Evolutionary conservation across 2,113 vertebrate species (phyloP).

Genomic region (Bubo scandiacus): DNA sequence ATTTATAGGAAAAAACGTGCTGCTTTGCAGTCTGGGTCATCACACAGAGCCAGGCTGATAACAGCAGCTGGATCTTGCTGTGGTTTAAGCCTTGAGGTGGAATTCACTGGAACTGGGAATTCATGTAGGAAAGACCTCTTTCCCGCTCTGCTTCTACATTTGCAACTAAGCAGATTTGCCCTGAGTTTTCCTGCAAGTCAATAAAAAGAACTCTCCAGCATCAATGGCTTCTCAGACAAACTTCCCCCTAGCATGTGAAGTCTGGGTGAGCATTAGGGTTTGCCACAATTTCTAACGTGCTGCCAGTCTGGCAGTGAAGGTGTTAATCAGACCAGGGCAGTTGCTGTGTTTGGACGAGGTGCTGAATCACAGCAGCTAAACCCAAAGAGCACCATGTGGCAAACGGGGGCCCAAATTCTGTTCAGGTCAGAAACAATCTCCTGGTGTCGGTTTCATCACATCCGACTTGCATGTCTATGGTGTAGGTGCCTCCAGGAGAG

Average conservation of each 20-base stretch:
- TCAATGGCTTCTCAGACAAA: background rate
- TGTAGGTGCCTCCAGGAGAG: background rate
- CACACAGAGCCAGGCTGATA: background rate
- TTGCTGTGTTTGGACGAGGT: accelerated
- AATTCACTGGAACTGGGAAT: background rate
- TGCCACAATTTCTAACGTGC: background rate
- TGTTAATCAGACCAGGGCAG: background rate
- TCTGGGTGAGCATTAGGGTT: accelerated
- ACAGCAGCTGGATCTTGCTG: background rate
- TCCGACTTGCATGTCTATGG: accelerated
- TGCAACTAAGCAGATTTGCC: background rate
- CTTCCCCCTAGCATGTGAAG: accelerated
- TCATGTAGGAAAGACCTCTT: background rate
- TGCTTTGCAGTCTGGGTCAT: background rate
- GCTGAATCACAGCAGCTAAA: background rate
- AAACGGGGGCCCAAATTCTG: background rate
- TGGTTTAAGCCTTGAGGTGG: background rate
- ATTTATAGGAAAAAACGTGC: background rate
- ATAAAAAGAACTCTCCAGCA: background rate
- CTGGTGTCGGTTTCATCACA: background rate
- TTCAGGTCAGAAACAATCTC: background rate
- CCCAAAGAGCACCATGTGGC: accelerated
- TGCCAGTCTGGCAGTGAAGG: background rate
- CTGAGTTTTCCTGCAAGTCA: background rate
- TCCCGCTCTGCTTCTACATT: background rate